Conservation (phyloP, 2,113 vertebrate genomes). For the Amblyopsis rosae region DNA sequence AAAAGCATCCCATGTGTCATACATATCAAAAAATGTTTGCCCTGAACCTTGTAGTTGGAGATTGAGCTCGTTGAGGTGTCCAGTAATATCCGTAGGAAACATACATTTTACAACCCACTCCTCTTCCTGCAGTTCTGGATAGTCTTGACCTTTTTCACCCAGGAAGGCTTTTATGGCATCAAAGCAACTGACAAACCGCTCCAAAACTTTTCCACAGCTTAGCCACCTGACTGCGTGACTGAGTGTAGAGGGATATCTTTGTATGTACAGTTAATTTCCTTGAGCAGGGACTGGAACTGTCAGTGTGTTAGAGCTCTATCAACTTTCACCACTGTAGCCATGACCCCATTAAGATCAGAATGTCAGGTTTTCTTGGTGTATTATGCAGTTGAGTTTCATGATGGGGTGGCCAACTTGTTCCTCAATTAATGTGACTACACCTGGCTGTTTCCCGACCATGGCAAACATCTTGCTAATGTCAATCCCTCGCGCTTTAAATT, state of each 20-base stretch:
- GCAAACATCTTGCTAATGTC: background rate
- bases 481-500: background rate
- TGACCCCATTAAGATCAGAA: background rate
- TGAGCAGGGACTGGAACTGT: background rate
- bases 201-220: constrained; percentile 27
- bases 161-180: constrained; percentile 16
- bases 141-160: constrained; percentile 16
- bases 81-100: constrained; percentile 27
- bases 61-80: constrained; percentile 1
- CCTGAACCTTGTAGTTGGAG: background rate
- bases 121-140: constrained; percentile 21
- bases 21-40: background rate
- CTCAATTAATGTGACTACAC: no score
- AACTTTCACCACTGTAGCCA: background rate
- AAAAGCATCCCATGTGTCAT: background rate
- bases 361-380: background rate
- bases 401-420: no score
- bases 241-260: constrained; percentile 21
- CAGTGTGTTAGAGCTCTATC: background rate
- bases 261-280: background rate
- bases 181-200: constrained; percentile 21
- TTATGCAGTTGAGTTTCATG: no score
- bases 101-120: constrained; percentile 27
- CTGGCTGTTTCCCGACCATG: no score
- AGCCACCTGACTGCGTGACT: constrained; percentile 21